Evolutionary conservation across 2,888 invertebrate genomes (phyloP).

Genomic region (Tetropium fuscum): DNA sequence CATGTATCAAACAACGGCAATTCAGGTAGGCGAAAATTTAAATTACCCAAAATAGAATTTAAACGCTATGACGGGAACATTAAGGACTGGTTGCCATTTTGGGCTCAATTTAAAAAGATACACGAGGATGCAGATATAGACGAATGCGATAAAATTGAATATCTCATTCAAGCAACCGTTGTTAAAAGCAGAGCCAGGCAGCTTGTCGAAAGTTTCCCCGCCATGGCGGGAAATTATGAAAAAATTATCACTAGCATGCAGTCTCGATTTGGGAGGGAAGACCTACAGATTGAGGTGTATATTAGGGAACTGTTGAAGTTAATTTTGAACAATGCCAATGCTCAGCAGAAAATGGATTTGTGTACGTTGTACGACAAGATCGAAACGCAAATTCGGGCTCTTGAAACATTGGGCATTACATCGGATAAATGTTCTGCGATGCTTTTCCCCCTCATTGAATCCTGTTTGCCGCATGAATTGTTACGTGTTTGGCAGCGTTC

Average conservation of each 20-base stretch:
- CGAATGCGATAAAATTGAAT: slow-evolving; percentile 36
- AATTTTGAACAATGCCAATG: slow-evolving; percentile 42
- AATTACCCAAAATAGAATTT: too few relatives aligned
- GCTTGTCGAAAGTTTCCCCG: slow-evolving; percentile 38
- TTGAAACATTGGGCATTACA: slow-evolving; percentile 45
- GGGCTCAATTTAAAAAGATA: too few relatives aligned
- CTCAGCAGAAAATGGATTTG: slow-evolving; percentile 23
- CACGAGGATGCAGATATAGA: slow-evolving; percentile 38
- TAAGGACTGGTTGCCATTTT: too few relatives aligned
- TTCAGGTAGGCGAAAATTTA: too few relatives aligned
- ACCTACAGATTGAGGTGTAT: slow-evolving; percentile 49
- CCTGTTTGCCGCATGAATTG: slow-evolving; percentile 48
- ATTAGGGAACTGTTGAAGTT: slow-evolving; percentile 46
- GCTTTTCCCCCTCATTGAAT: slow-evolving; percentile 52
- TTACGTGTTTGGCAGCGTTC: too few relatives aligned
- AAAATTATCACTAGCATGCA: slow-evolving; percentile 37
- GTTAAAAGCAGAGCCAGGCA: slow-evolving; percentile 26
- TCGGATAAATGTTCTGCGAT: slow-evolving; percentile 46
- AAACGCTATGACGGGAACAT: too few relatives aligned
- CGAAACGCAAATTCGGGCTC: too few relatives aligned
- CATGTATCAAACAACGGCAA: too few relatives aligned
- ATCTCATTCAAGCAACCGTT: slow-evolving; percentile 38
- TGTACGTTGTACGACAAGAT: slow-evolving; percentile 45
- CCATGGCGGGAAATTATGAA: slow-evolving; percentile 31
- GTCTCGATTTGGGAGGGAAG: slow-evolving; percentile 48